Evolutionary conservation across 2,113 vertebrate genomes (phyloP).

Genomic region (Ophthalmolycus amberensis): DNA sequence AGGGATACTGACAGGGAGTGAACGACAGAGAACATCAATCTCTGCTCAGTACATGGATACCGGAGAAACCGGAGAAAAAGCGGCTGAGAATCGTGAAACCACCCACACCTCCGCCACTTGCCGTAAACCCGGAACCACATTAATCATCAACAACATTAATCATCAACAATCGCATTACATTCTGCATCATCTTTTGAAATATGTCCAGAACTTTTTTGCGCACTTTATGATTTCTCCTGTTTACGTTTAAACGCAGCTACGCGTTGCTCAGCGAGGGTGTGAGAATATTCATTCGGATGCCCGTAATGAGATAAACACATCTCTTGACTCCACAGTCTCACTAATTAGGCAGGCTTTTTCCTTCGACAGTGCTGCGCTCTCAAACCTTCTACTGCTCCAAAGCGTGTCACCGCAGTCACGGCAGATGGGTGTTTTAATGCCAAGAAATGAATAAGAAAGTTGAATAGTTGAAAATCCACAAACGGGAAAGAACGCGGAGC

Average conservation of each 20-base stretch:
- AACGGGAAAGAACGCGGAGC: conserved; percentile 45
- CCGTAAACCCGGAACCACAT: not conserved
- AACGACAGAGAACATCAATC: conserved; percentile 60
- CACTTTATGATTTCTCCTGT: conserved; percentile 1
- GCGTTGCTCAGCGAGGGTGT: conserved; percentile 32
- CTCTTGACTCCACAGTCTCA: conserved; percentile 65
- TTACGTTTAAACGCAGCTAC: conserved; percentile 17
- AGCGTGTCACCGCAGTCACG: conserved; percentile 70
- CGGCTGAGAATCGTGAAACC: conserved; percentile 25
- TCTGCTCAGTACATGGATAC: conserved; percentile 39
- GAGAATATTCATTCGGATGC: conserved; percentile 68
- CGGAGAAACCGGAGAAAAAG: conserved; percentile 56
- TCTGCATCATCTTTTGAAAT: conserved; percentile 21
- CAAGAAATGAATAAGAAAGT: conserved; percentile 48
- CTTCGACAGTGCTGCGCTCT: conserved; percentile 54
- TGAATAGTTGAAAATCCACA: conserved; percentile 53
- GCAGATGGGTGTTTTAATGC: conserved; percentile 78
- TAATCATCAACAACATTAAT: too few species aligned
- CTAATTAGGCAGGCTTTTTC: conserved; percentile 75
- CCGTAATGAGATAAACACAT: conserved; percentile 66
- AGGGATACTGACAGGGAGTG: conserved; percentile 36
- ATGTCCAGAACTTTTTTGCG: conserved; percentile 7
- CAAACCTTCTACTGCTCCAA: conserved; percentile 68
- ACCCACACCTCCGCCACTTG: not conserved
- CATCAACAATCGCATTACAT: conserved; percentile 24